Percentiles rank a stretch among this genome's conserved stretches.
phyloP scores from a whole-genome alignment of 2,113 vertebrate genomes.

The Glareola pratincola region DNA sequence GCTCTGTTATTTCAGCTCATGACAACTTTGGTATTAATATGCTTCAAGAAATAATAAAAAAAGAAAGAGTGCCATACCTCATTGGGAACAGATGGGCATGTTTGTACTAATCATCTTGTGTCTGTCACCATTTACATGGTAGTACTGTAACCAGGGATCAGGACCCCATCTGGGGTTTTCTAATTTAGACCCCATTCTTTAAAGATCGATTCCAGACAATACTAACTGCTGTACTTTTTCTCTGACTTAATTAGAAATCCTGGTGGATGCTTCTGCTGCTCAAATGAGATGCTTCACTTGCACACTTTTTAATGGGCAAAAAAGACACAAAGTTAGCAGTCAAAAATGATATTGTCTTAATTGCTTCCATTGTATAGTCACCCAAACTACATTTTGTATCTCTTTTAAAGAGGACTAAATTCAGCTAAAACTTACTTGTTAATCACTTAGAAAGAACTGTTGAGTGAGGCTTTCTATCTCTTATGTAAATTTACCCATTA shows the following conservation, averaged over 20 bases:
- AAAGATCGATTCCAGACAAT: background rate
- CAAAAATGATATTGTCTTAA: background rate
- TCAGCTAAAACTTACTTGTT: background rate
- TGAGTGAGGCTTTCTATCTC: background rate
- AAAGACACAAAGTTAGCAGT: background rate
- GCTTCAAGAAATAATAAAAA: background rate
- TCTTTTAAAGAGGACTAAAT: background rate
- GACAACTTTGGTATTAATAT: background rate
- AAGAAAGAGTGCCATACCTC: background rate
- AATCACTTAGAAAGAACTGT: background rate
- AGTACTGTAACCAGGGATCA: background rate
- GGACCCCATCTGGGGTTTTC: slow-evolving; percentile 47
- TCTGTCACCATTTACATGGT: slow-evolving; percentile 11
- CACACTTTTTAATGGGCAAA: background rate
- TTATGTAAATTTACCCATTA: background rate
- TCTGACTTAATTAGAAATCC: background rate
- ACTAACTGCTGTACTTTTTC: background rate
- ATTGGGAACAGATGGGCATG: slow-evolving; percentile 38
- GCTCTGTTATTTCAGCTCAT: background rate
- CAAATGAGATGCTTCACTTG: background rate
- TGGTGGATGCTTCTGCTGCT: background rate
- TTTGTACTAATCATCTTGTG: slow-evolving; percentile 35
- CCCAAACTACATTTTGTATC: background rate
- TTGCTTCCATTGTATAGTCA: background rate
- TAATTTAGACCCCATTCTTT: slow-evolving; percentile 11